phyloP scores from a whole-genome alignment of 2,113 vertebrate genomes.

The Mungos mungo region DNA sequence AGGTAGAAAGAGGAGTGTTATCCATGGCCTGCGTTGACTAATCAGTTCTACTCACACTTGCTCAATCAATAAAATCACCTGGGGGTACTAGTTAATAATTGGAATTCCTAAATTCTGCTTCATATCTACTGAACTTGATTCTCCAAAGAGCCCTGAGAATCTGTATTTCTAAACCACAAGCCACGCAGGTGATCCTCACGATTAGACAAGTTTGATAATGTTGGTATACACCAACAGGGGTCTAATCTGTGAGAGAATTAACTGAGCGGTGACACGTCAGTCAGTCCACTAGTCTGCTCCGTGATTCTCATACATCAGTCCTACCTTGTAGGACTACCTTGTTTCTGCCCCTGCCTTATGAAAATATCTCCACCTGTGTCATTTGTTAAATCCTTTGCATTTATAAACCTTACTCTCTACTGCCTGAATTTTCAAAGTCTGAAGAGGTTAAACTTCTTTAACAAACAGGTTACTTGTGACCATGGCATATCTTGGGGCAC shows the following conservation, averaged over 20 bases:
- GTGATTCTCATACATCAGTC: not conserved
- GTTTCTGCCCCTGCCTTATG: not conserved
- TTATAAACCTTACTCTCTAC: not conserved
- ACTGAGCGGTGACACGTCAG: not conserved
- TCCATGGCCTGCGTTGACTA: not conserved
- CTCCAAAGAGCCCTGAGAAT: not conserved
- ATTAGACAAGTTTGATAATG: conserved; percentile 4
- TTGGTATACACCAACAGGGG: not conserved
- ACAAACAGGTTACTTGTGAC: not conserved
- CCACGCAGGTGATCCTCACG: not conserved
- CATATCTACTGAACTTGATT: not conserved
- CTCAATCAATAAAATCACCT: not conserved
- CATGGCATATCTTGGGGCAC: not conserved
- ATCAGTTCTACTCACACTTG: not conserved
- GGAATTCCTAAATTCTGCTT: not conserved
- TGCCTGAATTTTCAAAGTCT: not conserved
- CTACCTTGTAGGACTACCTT: not conserved
- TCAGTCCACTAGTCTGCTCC: not conserved
- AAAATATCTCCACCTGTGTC: not conserved
- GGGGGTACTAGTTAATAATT: not conserved
- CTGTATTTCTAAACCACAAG: conserved; percentile 24
- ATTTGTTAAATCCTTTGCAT: not conserved
- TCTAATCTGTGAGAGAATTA: not conserved
- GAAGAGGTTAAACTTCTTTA: conserved; percentile 8
- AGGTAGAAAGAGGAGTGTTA: not conserved